Evolutionary conservation across 1,140 invertebrate genomes (phyloP).

Genomic region (Schlechtendalia chinensis): DNA sequence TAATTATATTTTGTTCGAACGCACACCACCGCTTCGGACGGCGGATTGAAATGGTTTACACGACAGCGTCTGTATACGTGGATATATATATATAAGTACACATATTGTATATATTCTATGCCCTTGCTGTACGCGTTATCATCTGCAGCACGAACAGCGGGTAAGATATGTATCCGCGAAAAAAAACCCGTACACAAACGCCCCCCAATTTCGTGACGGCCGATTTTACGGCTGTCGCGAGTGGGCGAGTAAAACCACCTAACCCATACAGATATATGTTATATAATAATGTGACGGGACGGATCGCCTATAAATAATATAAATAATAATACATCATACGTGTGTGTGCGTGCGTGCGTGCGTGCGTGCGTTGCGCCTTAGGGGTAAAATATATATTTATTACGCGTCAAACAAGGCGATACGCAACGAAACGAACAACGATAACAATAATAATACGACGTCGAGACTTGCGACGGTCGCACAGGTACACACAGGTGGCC

Average conservation of each 20-base stretch:
- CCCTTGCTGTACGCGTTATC: too few species aligned
- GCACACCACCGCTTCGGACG: too few species aligned
- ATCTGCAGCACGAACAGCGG: neutral
- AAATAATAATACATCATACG: neutral
- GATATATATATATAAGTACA: too few species aligned
- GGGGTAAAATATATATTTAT: constrained; percentile 23
- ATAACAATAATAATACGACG: too few species aligned
- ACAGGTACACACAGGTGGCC: neutral
- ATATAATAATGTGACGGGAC: neutral
- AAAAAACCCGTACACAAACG: neutral
- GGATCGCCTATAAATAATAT: neutral
- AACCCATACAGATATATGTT: neutral
- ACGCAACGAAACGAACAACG: neutral
- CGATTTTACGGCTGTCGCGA: neutral
- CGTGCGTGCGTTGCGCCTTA: too few species aligned
- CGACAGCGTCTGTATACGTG: too few species aligned
- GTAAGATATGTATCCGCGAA: constrained; percentile 21
- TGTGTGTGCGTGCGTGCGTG: too few species aligned
- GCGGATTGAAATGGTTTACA: too few species aligned
- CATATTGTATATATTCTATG: too few species aligned
- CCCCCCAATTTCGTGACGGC: neutral
- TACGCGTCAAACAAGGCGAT: neutral
- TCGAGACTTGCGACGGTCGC: neutral
- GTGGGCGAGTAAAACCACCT: neutral
- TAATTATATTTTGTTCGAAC: too few species aligned